Evolutionary conservation across 2,113 vertebrate species (phyloP).

Genomic region (Trogon surrucura): DNA sequence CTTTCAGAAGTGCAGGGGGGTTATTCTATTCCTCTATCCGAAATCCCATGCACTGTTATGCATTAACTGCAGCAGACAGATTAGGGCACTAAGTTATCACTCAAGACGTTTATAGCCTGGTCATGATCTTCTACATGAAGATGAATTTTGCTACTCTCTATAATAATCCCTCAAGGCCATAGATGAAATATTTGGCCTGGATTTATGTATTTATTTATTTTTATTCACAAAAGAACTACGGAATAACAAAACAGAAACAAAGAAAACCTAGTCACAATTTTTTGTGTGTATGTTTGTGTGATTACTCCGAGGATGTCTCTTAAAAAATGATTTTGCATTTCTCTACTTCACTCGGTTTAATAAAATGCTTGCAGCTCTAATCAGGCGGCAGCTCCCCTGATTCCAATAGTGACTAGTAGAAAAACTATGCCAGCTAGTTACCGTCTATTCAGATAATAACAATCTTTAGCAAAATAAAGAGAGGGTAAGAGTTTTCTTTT

Average conservation of each 20-base stretch:
- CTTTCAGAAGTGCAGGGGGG: background rate
- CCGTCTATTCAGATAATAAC: background rate
- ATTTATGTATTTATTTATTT: background rate
- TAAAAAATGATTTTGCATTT: background rate
- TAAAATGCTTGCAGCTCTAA: background rate
- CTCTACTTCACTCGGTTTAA: background rate
- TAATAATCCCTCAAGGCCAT: background rate
- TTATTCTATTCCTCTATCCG: background rate
- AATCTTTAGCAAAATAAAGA: background rate
- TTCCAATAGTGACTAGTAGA: background rate
- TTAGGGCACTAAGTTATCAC: background rate
- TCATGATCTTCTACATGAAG: background rate
- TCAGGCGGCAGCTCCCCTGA: background rate
- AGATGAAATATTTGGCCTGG: background rate
- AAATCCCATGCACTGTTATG: background rate
- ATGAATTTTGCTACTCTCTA: background rate
- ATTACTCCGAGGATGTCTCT: background rate
- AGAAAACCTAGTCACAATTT: background rate
- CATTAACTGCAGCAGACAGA: background rate
- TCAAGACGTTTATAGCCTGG: accelerated
- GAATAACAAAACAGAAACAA: background rate
- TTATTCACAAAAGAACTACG: background rate
- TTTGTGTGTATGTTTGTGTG: background rate
- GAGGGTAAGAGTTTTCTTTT: background rate
- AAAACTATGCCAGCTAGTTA: background rate